phyloP scores from a whole-genome alignment of 2,113 vertebrate species.

The Zeus faber region DNA sequence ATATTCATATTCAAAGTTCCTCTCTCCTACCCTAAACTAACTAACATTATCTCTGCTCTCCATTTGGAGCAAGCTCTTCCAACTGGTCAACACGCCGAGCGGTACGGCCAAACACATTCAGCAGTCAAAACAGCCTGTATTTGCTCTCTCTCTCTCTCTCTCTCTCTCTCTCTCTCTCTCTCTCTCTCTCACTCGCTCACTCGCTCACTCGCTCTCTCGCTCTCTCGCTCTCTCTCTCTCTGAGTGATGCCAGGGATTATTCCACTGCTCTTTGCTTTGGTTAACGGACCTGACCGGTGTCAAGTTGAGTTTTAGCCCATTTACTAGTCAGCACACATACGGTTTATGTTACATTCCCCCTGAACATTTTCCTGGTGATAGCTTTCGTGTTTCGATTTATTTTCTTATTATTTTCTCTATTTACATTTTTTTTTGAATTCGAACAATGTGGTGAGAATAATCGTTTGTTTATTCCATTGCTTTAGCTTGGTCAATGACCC shows the following conservation, averaged over 20 bases:
- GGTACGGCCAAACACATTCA: slow-evolving; percentile 20
- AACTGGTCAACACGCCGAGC: slow-evolving; percentile 31
- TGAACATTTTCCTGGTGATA: no score
- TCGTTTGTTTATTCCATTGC: no score
- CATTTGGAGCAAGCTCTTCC: slow-evolving; percentile 22
- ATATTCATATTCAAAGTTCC: no score
- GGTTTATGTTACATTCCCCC: no score
- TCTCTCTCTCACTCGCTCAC: slow-evolving; percentile 11
- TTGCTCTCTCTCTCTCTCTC: slow-evolving; percentile 22
- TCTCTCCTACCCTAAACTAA: no score
- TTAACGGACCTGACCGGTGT: slow-evolving; percentile 18
- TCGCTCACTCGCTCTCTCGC: not conserved
- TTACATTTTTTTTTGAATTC: no score
- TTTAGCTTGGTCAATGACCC: no score
- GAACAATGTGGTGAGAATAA: no score
- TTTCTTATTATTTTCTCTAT: no score
- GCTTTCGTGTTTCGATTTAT: no score
- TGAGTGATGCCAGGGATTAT: not conserved
- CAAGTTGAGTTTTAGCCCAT: no score
- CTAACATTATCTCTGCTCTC: slow-evolving; percentile 30
- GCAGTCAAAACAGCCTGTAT: slow-evolving; percentile 30
- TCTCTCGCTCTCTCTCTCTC: slow-evolving; percentile 4
- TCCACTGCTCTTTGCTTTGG: not conserved
- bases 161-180: slow-evolving; percentile 21
- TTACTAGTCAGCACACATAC: no score